Evolutionary conservation across 92 coral and sea anemone genomes (phyloP).

Genomic region (Porites lobata): DNA sequence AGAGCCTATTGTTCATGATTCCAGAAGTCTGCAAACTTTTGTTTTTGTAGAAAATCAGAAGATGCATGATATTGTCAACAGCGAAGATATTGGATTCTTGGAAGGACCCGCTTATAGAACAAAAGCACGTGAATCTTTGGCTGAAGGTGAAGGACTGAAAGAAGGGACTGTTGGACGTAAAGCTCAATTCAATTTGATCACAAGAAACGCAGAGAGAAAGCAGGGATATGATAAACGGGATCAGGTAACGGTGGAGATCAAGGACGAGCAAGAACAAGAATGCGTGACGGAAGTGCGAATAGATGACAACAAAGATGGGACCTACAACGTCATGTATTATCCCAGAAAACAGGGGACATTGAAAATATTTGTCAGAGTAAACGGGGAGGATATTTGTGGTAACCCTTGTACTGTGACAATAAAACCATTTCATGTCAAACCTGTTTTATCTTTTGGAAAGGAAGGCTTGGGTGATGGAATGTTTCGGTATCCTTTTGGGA

Average conservation of each 20-base stretch:
- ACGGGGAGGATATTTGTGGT: neutral
- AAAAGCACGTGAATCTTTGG: neutral
- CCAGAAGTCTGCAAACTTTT: neutral
- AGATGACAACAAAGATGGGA: neutral
- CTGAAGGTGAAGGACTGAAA: conserved; percentile 2
- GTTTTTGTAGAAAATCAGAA: neutral
- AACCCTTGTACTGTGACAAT: neutral
- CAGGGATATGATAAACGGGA: neutral
- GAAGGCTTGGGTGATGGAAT: neutral
- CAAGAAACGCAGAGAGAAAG: neutral
- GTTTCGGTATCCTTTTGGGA: neutral
- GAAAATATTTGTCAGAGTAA: neutral
- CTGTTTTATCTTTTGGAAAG: neutral
- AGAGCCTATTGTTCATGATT: neutral
- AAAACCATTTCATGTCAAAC: conserved; percentile 2
- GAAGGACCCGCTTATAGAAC: neutral
- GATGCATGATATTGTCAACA: neutral
- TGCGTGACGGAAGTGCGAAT: neutral
- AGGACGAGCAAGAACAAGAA: neutral
- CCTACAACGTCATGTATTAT: neutral
- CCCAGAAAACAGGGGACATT: neutral
- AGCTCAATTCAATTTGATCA: neutral
- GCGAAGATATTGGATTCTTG: neutral
- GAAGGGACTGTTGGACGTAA: neutral
- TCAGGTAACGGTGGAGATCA: neutral